phyloP scores from a whole-genome alignment of 2,888 invertebrate genomes.

The Xylota segnis region DNA sequence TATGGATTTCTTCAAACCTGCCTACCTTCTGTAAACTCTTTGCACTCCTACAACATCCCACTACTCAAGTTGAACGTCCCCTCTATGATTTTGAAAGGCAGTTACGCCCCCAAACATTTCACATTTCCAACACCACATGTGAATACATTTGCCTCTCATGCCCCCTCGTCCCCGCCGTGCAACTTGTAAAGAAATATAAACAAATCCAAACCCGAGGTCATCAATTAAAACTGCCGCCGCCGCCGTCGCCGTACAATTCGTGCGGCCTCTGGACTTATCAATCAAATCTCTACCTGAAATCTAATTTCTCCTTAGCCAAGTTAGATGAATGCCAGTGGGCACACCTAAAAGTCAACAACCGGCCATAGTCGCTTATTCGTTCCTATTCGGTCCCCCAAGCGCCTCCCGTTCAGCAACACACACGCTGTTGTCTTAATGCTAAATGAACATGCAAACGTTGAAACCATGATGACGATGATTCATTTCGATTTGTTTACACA shows the following conservation, averaged over 20 bases:
- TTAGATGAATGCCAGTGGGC: slow-evolving; percentile 17
- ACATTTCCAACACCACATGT: not conserved
- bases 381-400: not conserved
- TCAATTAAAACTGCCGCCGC: slow-evolving; percentile 3
- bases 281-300: slow-evolving; percentile 31
- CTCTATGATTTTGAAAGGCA: not conserved
- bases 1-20: too few species aligned
- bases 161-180: too few species aligned
- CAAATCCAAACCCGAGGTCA: slow-evolving; percentile 18
- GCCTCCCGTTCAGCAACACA: not conserved
- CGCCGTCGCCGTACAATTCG: not conserved
- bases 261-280: slow-evolving; percentile 4
- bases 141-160: not conserved
- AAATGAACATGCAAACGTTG: slow-evolving; percentile 48
- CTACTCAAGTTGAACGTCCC: not conserved
- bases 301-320: slow-evolving; percentile 2
- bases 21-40: not conserved
- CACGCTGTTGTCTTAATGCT: slow-evolving; percentile 9
- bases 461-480: slow-evolving; percentile 39
- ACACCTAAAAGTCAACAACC: slow-evolving; percentile 41
- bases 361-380: not conserved
- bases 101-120: not conserved
- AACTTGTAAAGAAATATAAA: not conserved
- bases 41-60: not conserved
- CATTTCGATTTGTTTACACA: slow-evolving; percentile 37